These are phyloP conservation scores for Ornithoptera priamus DNA, from an alignment of 2,888 invertebrate genomes.

Conservation along the genomic window DNA sequence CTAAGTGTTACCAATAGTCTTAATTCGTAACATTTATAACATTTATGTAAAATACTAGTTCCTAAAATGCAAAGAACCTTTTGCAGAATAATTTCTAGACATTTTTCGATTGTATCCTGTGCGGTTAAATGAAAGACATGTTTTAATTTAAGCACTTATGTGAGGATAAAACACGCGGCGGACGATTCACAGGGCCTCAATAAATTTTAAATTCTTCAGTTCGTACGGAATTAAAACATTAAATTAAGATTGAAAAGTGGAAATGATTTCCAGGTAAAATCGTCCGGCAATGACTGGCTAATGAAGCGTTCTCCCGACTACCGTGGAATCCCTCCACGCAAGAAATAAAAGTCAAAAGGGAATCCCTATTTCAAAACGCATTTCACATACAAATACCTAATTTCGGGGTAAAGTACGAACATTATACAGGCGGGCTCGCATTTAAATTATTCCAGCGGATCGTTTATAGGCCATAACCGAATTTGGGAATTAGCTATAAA, in stretches of 20 bases:
- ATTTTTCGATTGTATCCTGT: background rate
- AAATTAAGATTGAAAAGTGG: slow-evolving; percentile 28
- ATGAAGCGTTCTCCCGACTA: slow-evolving; percentile 41
- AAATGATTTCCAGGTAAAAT: slow-evolving; percentile 30
- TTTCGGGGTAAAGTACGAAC: slow-evolving; percentile 77
- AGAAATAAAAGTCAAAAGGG: slow-evolving; percentile 69
- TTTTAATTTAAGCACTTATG: slow-evolving; percentile 11
- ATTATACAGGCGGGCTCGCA: slow-evolving; percentile 78
- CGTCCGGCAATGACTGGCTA: slow-evolving; percentile 37
- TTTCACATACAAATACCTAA: slow-evolving; percentile 80
- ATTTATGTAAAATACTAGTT: no score
- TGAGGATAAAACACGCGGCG: slow-evolving; percentile 9
- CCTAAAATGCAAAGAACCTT: no score
- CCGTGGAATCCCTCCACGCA: slow-evolving; percentile 43
- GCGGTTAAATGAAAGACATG: slow-evolving; percentile 11
- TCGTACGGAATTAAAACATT: slow-evolving; percentile 27
- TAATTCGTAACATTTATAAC: background rate
- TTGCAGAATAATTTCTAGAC: no score
- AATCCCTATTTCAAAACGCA: slow-evolving; percentile 76
- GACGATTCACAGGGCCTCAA: slow-evolving; percentile 2
- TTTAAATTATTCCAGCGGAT: slow-evolving; percentile 80
- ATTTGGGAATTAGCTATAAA: slow-evolving; percentile 81
- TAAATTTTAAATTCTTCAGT: slow-evolving; percentile 24
- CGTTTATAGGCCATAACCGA: slow-evolving; percentile 81
- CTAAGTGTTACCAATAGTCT: background rate